Evolutionary conservation across 2,888 invertebrate species (phyloP), one percentile per base, ranked within the genome.

Genomic region (Campopleginae sp.): DNA sequence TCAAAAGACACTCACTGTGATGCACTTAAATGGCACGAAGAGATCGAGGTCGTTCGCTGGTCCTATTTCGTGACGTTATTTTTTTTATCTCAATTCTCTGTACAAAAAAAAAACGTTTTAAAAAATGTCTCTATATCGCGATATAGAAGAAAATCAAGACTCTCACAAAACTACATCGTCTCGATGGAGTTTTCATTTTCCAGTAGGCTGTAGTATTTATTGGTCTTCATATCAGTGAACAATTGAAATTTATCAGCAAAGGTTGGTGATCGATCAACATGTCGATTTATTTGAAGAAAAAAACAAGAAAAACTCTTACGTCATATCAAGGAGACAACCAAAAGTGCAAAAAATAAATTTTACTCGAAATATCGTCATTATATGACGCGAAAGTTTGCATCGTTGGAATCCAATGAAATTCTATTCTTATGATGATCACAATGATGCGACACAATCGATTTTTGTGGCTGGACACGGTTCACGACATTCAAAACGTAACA

Each of bases 321-420:
- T 75, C 72, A 76, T 77, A 85, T 80, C 76, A 72, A 78, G 38
- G 38, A 71, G 33, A 63, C 51, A 72, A 72, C 61, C 66, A 82
- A 70, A 81, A 83, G 82, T 83, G 85, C 76, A 86, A 83, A 86
- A 85, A 72, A 14, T 5, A 27, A 12, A 58, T n/a, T 58, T 38
- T 12, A 81, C 14, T 2, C 46, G 54, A 54, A 58, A 66, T 66
- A 66, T 68, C 51, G 66, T 54, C 31, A 68, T 38, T 38, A 10
- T 38, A 10, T 38, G 38, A 38, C 8, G 8, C 38, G 7, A 10
- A 10, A 5, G 10, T 38, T 38, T 38, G 38, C 38, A 38, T 38
- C 38, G 10, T 38, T 38, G 38, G 38, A 38, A 38, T 38, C 38
- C 38, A 38, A 38, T 1, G 38, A 38, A 38, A 38, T 38, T 38